phyloP scores from a whole-genome alignment of 1,140 invertebrate species.

The Mycetomoellerius zeteki region DNA sequence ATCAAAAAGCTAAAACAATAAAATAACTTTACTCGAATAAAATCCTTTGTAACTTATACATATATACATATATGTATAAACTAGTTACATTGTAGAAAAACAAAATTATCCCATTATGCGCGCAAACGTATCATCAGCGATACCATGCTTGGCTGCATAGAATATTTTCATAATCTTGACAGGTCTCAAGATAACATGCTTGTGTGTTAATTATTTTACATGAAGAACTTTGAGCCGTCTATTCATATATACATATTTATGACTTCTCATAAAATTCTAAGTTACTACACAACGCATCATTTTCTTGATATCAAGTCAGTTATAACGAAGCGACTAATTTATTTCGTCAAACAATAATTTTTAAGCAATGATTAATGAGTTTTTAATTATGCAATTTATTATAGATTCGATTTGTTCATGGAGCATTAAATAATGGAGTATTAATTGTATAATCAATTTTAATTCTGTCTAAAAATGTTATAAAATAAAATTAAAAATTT shows the following conservation, averaged over 20 bases:
- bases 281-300: background rate
- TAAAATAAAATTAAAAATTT: background rate
- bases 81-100: background rate
- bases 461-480: background rate
- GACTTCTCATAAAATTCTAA: background rate
- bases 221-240: background rate
- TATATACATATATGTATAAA: background rate
- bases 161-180: slow-evolving; percentile 12
- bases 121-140: slow-evolving; percentile 27
- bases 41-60: background rate
- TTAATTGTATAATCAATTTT: background rate
- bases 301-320: background rate
- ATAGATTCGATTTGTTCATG: background rate
- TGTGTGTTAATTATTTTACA: slow-evolving; percentile 13
- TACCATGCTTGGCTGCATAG: slow-evolving; percentile 1
- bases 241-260: slow-evolving; percentile 27
- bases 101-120: slow-evolving; percentile 20
- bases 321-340: background rate
- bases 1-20: background rate
- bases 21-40: background rate
- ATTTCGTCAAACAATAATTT: background rate
- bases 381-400: background rate
- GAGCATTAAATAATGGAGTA: background rate
- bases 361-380: background rate
- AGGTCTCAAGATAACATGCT: slow-evolving; percentile 7